Conservation (phyloP, 2,797 vertebrate genomes). For the Peromyscus melanophrys region DNA sequence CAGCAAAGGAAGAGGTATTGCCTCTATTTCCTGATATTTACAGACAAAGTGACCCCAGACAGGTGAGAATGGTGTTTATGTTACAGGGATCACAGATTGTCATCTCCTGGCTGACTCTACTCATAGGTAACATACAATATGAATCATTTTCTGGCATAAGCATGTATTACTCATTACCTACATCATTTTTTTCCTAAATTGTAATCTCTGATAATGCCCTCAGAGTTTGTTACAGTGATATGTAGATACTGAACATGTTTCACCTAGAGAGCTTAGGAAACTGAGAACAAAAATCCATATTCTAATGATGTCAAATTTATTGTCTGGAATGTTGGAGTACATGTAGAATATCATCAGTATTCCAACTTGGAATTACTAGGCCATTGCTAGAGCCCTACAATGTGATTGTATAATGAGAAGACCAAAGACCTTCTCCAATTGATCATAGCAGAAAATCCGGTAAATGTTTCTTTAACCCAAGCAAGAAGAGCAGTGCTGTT, state of each 20-base stretch:
- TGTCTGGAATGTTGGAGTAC: not conserved
- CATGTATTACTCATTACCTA: not conserved
- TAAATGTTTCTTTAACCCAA: not conserved
- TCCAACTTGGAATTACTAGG: not conserved
- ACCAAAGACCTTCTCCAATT: not conserved
- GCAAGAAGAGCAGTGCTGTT: not conserved
- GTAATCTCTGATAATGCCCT: not conserved
- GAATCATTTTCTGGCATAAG: not conserved
- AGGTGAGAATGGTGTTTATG: rapidly evolving
- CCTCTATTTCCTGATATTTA: not conserved
- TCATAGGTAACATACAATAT: not conserved
- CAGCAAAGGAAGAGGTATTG: not conserved
- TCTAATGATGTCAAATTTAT: not conserved
- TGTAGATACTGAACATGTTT: not conserved
- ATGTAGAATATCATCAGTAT: not conserved
- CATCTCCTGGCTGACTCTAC: not conserved
- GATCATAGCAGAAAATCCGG: not conserved
- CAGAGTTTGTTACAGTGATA: not conserved
- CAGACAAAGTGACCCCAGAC: not conserved
- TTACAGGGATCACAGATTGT: not conserved
- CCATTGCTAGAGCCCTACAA: not conserved
- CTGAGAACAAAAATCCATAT: not conserved
- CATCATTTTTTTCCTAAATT: not conserved
- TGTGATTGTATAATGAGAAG: not conserved
- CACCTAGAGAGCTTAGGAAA: not conserved